These are phyloP conservation scores for Capreolus pygargus DNA, from an alignment of 2,113 vertebrate genomes.

Conservation along the genomic window DNA sequence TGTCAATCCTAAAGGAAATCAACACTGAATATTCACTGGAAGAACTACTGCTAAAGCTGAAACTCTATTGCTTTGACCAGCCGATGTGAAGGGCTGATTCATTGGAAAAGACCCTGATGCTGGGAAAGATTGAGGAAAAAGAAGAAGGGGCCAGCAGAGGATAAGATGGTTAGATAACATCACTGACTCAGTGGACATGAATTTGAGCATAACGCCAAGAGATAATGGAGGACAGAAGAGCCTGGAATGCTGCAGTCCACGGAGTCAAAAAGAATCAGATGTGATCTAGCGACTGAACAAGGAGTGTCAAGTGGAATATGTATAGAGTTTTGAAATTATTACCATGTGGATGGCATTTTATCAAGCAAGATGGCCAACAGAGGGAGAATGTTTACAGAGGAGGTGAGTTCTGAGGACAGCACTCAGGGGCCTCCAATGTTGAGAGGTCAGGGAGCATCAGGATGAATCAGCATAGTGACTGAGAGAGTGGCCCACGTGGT, in stretches of 20 bases:
- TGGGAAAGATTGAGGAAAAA: neutral
- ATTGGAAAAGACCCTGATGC: neutral
- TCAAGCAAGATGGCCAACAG: neutral
- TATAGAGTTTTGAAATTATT: neutral
- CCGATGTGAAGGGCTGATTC: neutral
- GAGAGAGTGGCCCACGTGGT: neutral
- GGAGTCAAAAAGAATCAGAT: neutral
- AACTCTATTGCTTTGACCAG: neutral
- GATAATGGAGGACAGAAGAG: neutral
- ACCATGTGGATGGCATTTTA: neutral
- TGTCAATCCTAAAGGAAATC: neutral
- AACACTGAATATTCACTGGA: neutral
- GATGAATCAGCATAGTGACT: neutral
- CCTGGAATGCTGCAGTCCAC: neutral
- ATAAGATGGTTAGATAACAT: neutral
- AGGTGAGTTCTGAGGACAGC: neutral
- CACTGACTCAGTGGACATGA: neutral
- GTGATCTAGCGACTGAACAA: neutral
- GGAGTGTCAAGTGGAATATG: neutral
- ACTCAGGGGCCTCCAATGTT: neutral
- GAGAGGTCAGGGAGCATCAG: neutral
- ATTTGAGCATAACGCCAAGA: neutral
- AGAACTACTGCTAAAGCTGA: neutral
- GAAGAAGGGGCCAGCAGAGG: neutral
- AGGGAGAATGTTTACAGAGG: neutral